phyloP scores from a whole-genome alignment of 2,113 vertebrate species.

The Tympanuchus pallidicinctus region DNA sequence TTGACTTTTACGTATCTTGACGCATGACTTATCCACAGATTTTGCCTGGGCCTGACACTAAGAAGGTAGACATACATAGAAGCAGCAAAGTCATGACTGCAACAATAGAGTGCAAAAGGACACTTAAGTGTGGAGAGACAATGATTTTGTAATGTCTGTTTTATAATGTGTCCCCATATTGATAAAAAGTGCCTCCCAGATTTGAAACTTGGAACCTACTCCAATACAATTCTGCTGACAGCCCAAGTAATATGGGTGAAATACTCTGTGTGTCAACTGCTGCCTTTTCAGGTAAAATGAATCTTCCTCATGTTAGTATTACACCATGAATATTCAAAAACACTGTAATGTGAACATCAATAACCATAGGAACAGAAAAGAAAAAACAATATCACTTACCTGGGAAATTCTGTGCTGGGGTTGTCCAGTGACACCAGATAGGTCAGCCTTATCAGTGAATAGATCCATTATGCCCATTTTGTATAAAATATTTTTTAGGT shows the following conservation, averaged over 20 bases:
- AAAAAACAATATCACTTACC: conserved; percentile 70
- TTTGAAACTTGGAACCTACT: not conserved
- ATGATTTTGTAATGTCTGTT: not conserved
- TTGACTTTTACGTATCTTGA: not conserved
- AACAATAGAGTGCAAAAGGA: accelerated
- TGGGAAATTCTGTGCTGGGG: conserved; percentile 76
- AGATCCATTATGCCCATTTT: conserved; percentile 84
- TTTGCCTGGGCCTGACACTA: not conserved
- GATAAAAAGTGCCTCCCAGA: not conserved
- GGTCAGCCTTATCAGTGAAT: conserved; percentile 81
- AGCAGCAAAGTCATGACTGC: not conserved
- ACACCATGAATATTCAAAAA: not conserved
- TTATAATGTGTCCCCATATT: not conserved
- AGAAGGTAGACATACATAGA: not conserved
- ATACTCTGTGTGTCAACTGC: not conserved
- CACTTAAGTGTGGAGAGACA: not conserved
- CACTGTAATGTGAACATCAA: not conserved
- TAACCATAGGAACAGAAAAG: not conserved
- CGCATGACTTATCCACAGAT: not conserved
- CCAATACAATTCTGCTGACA: not conserved
- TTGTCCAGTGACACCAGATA: conserved; percentile 82
- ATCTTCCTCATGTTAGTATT: not conserved
- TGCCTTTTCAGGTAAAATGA: not conserved
- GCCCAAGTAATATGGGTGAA: not conserved
- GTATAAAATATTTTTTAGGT: conserved; percentile 75